Conservation (phyloP, 2,113 vertebrate genomes). For the Leptobrachium ailaonicum region DNA sequence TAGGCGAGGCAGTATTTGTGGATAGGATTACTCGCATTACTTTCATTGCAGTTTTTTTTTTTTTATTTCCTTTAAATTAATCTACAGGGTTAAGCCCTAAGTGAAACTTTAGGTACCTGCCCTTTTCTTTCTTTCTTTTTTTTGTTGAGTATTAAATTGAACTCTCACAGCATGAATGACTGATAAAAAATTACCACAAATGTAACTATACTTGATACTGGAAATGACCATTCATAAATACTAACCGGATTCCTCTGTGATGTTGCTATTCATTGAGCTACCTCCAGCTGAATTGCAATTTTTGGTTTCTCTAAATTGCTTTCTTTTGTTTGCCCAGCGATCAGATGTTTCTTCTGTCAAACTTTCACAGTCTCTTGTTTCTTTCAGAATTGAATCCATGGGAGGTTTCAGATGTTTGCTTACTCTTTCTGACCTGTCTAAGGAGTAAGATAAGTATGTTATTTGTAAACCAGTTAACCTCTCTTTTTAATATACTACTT, state of each 20-base stretch:
- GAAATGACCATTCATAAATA: conserved; percentile 23
- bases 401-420: conserved; percentile 66
- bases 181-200: no score
- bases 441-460: conserved; percentile 9
- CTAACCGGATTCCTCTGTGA: conserved; percentile 83
- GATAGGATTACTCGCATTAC: no score
- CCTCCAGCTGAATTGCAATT: conserved; percentile 78
- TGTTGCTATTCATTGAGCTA: conserved; percentile 78
- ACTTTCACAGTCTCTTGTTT: conserved; percentile 57
- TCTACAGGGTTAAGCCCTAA: no score
- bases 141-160: no score
- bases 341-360: conserved; percentile 72
- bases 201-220: background rate
- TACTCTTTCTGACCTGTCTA: conserved; percentile 65
- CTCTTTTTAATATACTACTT: no score
- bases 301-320: conserved; percentile 79
- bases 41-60: no score
- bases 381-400: conserved; percentile 61
- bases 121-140: no score
- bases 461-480: background rate
- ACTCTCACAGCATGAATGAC: no score
- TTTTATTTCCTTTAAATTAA: no score
- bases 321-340: conserved; percentile 79
- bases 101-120: no score
- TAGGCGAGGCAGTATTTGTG: no score